phyloP scores from a whole-genome alignment of 2,797 vertebrate genomes.

The Apodemus agrarius region DNA sequence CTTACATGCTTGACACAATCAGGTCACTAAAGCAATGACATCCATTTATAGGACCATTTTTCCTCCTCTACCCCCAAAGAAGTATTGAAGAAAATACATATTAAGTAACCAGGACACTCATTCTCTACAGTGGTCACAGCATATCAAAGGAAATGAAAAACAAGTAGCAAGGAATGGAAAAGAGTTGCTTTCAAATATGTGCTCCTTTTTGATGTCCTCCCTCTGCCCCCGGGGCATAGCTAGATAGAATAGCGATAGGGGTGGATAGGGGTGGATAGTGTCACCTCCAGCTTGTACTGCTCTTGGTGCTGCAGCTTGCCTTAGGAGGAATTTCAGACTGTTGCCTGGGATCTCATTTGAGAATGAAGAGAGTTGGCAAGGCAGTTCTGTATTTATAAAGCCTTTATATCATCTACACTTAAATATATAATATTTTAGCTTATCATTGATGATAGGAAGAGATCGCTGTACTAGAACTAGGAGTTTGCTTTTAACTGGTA shows the following conservation, averaged over 20 bases:
- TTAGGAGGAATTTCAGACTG: background rate
- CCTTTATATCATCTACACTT: background rate
- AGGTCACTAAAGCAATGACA: fast-evolving
- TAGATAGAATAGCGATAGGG: background rate
- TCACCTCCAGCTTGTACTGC: background rate
- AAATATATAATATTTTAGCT: background rate
- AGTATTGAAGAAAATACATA: background rate
- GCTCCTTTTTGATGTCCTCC: too few relatives aligned
- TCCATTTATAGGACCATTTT: background rate
- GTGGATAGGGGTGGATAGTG: background rate
- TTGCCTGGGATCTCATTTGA: background rate
- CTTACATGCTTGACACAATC: background rate
- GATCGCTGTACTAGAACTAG: background rate
- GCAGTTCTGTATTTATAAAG: background rate
- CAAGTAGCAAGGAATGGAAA: background rate
- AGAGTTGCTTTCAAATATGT: background rate
- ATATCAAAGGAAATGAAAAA: background rate
- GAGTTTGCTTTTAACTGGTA: background rate
- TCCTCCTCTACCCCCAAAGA: background rate
- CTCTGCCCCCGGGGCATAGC: fast-evolving
- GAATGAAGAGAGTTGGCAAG: background rate
- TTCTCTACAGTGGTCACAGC: background rate
- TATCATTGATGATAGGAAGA: fast-evolving
- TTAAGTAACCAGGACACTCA: background rate
- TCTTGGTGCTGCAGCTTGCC: background rate